Conservation (phyloP, 2,797 vertebrate genomes). For the Spheniscus humboldti region DNA sequence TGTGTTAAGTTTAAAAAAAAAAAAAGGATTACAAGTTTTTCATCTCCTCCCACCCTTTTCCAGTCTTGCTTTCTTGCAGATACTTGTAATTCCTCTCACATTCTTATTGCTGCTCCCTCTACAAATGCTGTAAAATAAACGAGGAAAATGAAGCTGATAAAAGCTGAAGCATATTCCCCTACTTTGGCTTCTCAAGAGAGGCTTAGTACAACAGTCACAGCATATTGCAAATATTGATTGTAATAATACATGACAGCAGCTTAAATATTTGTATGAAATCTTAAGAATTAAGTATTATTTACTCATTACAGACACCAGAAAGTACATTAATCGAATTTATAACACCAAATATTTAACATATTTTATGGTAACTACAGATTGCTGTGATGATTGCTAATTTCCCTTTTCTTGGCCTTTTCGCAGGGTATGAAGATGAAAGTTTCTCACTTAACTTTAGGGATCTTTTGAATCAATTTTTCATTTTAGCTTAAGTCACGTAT, state of each 20-base stretch:
- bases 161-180: neutral
- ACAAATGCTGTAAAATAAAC: neutral
- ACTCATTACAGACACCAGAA: neutral
- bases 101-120: slow-evolving; percentile 21
- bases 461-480: neutral
- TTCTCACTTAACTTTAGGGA: neutral
- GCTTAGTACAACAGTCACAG: neutral
- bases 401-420: neutral
- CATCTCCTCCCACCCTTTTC: slow-evolving; percentile 1
- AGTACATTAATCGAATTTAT: neutral
- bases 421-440: neutral
- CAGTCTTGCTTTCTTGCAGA: slow-evolving; percentile 45
- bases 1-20: neutral
- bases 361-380: neutral
- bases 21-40: neutral
- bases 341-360: neutral
- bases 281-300: neutral
- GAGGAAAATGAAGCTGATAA: neutral
- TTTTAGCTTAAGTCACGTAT: neutral
- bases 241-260: neutral
- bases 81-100: slow-evolving; percentile 49
- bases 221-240: neutral
- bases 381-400: neutral
- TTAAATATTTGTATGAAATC: neutral
- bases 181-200: neutral